Percentiles rank a stretch among this genome's conserved stretches.
Conservation (phyloP, 2,888 invertebrate species). For the Carterocephalus palaemon region DNA sequence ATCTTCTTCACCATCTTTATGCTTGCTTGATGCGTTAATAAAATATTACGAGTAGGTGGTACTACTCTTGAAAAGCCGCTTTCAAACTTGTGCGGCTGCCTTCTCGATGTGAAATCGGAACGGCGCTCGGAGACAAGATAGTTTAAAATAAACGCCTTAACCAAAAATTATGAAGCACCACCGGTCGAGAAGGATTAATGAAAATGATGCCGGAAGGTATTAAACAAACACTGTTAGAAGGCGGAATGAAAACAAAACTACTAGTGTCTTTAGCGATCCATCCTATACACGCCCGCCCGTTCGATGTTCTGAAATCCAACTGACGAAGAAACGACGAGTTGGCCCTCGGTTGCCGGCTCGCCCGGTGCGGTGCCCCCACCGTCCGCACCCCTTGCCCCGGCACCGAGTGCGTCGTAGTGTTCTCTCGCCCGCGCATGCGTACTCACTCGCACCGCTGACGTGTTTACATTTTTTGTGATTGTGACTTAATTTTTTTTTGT, state of each 20-base stretch:
- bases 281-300: conserved; percentile 78
- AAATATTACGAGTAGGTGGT: conserved; percentile 67
- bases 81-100: conserved; percentile 76
- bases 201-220: conserved; percentile 70
- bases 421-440: conserved; percentile 66
- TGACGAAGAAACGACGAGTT: conserved; percentile 42
- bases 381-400: conserved; percentile 36
- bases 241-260: conserved; percentile 81
- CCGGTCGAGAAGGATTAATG: conserved; percentile 72
- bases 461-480: conserved; percentile 73
- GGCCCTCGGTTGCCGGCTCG: conserved; percentile 39
- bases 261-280: conserved; percentile 78
- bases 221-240: conserved; percentile 75
- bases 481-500: conserved; percentile 55
- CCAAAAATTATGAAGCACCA: conserved; percentile 63
- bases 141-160: conserved; percentile 61
- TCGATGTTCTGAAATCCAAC: conserved; percentile 79
- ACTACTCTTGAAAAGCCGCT: conserved; percentile 77
- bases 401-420: conserved; percentile 43
- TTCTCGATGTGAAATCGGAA: conserved; percentile 77
- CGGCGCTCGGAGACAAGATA: conserved; percentile 59
- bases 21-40: conserved; percentile 64
- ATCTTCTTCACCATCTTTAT: conserved; percentile 78
- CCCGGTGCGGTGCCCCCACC: conserved; percentile 45
- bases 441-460: conserved; percentile 69